Evolutionary conservation across 1,140 invertebrate species (phyloP).

Genomic region (Leptinotarsa defecta): DNA sequence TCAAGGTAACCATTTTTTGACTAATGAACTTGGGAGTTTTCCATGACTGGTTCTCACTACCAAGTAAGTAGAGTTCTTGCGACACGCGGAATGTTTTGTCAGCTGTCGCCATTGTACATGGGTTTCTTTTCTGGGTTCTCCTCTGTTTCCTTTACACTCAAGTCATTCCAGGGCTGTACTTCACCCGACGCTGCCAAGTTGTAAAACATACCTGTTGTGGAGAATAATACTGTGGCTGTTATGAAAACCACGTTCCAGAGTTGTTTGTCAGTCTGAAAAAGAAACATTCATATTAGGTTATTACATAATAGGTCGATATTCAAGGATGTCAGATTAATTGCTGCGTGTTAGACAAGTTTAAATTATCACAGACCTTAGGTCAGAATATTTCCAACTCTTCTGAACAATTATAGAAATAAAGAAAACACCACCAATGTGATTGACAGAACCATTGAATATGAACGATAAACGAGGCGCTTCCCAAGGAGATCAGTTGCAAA

Average conservation of each 20-base stretch:
- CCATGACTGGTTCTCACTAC: neutral
- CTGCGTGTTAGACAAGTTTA: no score
- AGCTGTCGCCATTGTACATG: conserved; percentile 11
- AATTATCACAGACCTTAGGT: no score
- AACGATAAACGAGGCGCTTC: no score
- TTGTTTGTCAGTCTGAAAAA: conserved; percentile 71
- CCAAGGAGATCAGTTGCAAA: no score
- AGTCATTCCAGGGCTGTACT: conserved; percentile 78
- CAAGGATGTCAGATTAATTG: no score
- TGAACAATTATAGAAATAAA: no score
- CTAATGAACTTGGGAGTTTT: neutral
- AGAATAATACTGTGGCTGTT: conserved; percentile 69
- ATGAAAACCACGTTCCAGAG: conserved; percentile 83
- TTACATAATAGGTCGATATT: no score
- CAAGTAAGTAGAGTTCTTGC: neutral
- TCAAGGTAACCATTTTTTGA: neutral
- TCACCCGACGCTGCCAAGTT: conserved; percentile 76
- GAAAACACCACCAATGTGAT: no score
- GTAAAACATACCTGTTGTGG: conserved; percentile 70
- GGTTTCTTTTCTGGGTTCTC: conserved; percentile 19
- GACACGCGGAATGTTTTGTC: neutral
- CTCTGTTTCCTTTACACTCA: conserved; percentile 8
- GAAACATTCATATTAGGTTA: conserved; percentile 17
- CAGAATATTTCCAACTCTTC: no score
- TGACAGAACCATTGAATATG: no score